Evolutionary conservation across 2,113 vertebrate species (phyloP), one percentile per base, ranked within the genome.

Genomic region (Rhynchomys soricoides): DNA sequence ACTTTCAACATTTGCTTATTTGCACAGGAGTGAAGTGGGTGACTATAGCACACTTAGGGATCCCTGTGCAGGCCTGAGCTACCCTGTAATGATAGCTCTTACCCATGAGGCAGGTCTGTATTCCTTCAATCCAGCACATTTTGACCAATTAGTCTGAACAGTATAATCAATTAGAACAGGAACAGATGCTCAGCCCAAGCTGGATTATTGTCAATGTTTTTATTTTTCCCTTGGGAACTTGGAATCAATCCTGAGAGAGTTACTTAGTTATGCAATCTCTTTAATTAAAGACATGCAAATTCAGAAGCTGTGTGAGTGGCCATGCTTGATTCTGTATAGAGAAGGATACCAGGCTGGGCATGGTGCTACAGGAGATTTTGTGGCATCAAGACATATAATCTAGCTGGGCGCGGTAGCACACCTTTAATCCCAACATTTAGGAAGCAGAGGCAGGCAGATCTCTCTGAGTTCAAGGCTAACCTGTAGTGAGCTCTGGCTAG

Each of bases 261-360:
- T 50, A 70, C 52, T 83, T 22, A 26, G 21, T 92, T 91, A 77
- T 92, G 37, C 34, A 66, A 94, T 59, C 21, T n/a, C 52, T 91
- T 94, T 92, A 93, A 96, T 91, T 96, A 89, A 96, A 95, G 86
- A 94, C 71, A 85, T 43, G 21, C 83, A 70, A 83, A 71, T 96
- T 93, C 48, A 92, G 74, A 24, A 50, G 91, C 62, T 74, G 43
- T 95, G 50, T 83, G 55, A 77, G 70, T 90, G 62, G 52, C 66
- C 52, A 43, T 59, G 40, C 71, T 88, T 86, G 82, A 74, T 48
- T 95, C 77, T 91, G 40, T 87, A 52, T 93, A n/a, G 71, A 78
- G 4, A 75, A 45, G 17, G 95, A 22, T 55, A 83, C 55, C 34
- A 52, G 77, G 50, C 31, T 19, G 48, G 77, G 50, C 3, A 52